Evolutionary conservation across 2,113 vertebrate genomes (phyloP).

Genomic region (Oenanthe melanoleuca): DNA sequence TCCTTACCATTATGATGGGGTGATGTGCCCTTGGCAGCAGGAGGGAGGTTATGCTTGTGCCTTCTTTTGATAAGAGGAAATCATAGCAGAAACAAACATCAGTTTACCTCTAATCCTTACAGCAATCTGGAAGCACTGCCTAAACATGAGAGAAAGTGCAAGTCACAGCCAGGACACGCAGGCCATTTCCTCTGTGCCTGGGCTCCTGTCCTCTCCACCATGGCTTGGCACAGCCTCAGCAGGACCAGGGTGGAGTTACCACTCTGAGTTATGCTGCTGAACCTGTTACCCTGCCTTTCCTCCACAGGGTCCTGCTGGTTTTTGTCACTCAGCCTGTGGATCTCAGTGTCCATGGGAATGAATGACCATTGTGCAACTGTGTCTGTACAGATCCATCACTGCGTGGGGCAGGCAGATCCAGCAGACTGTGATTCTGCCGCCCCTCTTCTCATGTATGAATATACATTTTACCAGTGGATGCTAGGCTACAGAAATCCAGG

Average conservation of each 20-base stretch:
- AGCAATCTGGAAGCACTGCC: not conserved
- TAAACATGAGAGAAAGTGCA: not conserved
- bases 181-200: not conserved
- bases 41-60: not conserved
- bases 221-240: fast-evolving
- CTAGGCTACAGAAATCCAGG: not conserved
- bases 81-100: not conserved
- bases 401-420: not conserved
- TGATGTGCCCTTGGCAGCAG: not conserved
- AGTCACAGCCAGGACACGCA: not conserved
- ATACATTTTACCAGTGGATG: not conserved
- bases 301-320: not conserved
- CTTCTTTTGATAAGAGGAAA: not conserved
- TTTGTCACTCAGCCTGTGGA: not conserved
- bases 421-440: fast-evolving
- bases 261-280: not conserved
- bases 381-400: not conserved
- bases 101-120: not conserved
- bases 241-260: not conserved
- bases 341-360: not conserved
- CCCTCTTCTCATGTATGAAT: not conserved
- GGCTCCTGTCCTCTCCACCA: not conserved
- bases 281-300: not conserved
- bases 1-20: not conserved
- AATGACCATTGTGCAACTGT: not conserved